Base-by-base conservation (phyloP, 2,797 vertebrate species). In the Hirundo rustica region DNA sequence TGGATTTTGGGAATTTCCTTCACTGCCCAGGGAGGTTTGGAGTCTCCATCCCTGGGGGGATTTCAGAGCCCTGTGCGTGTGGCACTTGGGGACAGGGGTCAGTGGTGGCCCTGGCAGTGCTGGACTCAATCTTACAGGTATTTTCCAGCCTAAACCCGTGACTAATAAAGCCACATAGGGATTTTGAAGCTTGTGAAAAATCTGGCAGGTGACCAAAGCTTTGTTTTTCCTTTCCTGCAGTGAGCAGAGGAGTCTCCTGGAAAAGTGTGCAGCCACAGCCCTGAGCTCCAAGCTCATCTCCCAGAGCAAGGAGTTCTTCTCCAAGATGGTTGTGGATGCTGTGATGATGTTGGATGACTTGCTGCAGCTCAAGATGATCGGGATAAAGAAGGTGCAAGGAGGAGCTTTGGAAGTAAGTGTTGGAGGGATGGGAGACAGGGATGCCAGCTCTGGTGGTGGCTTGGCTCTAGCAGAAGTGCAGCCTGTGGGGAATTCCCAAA, bases 211-310 rank as follows among this genome's bases (percentile, higher is more conserved):
- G 64, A 72, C 12, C 17, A 18, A 16, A 51, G 4, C 34, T 71
- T 44, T 61, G 34, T 32, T 18, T 36, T 16, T 7, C 10, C 8
- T 51, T 27, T n/a, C n/a, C 64, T 53, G 94, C 74, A 98, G 98
- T 4, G 99, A 99, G 91, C 98, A 99, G 97, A 98, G 98, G 79
- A 95, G 97, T 89, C 98, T 99, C 55, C 95, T 99, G 97, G 98
- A 99, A 92, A 99, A 99, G 75, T 99, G 99, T 79, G 99, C 99
- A 0, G 97, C 98, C 95, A 99, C 99, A 2, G 99, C 99, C 20
- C 93, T 99, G 88, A 99, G 99, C 98, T 99, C 99, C n/a, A 99
- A 99, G 94, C 98, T 99, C 30, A 99, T 99, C 42, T 99, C 99
- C 2, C 98, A 98, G 57, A 99, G 99, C 97, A 99, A 99, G 93